A percentile compares a stretch with the other conserved stretches of the same genome.
Conservation (phyloP, 92 coral and sea anemone species). For the Epizoanthus stellaris region DNA sequence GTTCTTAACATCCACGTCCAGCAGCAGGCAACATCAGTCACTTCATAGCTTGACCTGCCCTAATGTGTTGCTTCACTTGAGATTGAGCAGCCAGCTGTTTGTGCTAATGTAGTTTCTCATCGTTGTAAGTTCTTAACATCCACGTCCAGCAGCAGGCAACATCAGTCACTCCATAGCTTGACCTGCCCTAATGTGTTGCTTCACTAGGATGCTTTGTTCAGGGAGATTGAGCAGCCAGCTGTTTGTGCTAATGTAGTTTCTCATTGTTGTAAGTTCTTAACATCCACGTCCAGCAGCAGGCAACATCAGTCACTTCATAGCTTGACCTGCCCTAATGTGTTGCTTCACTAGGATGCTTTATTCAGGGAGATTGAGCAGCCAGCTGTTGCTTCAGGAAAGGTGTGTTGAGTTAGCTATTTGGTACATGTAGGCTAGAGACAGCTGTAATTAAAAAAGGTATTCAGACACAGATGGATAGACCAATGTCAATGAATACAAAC, state of each 20-base stretch:
- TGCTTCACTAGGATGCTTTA: constrained; percentile 82
- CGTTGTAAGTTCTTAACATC: too few species aligned
- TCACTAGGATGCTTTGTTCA: constrained; percentile 89
- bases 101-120: too few species aligned
- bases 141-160: too few species aligned
- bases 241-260: neutral
- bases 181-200: neutral
- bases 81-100: constrained; percentile 74
- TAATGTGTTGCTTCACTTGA: constrained; percentile 65
- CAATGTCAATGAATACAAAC: too few species aligned
- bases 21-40: too few species aligned
- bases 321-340: constrained; percentile 4
- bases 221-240: constrained; percentile 84
- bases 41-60: too few species aligned
- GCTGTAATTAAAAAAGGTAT: neutral
- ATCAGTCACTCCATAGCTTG: too few species aligned
- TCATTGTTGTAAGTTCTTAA: too few species aligned
- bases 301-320: too few species aligned
- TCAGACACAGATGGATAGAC: neutral
- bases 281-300: too few species aligned
- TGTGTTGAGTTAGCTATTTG: neutral
- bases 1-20: too few species aligned
- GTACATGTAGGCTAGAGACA: neutral
- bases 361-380: constrained; percentile 91
- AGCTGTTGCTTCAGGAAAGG: constrained; percentile 69